Evolutionary conservation across 2,888 invertebrate species (phyloP).

Genomic region (Dilophus febrilis): DNA sequence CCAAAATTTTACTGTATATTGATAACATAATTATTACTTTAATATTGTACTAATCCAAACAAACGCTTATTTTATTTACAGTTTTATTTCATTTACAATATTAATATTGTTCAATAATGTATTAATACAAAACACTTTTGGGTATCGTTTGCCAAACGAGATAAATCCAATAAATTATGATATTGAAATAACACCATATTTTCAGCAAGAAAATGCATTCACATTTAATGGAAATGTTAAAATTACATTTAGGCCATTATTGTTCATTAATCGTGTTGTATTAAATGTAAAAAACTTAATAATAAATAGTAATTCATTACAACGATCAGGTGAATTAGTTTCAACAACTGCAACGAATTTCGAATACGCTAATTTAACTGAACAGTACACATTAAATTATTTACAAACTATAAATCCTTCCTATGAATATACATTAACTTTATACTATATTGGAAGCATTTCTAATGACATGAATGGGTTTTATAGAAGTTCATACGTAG

Average conservation of each 20-base stretch:
- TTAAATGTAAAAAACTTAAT: constrained; percentile 30
- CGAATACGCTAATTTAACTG: constrained; percentile 18
- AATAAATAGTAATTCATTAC: neutral
- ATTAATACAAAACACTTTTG: too few relatives aligned
- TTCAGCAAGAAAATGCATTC: constrained; percentile 21
- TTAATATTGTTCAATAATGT: too few relatives aligned
- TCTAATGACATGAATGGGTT: constrained; percentile 35
- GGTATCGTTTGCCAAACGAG: constrained; percentile 15
- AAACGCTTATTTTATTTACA: too few relatives aligned
- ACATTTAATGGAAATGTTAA: constrained; percentile 23
- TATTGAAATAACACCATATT: constrained; percentile 34
- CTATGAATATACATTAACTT: constrained; percentile 29
- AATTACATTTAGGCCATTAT: constrained; percentile 30
- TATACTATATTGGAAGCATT: constrained; percentile 34
- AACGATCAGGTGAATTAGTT: neutral
- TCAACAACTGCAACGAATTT: neutral
- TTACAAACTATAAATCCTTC: constrained; percentile 18
- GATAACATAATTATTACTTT: too few relatives aligned
- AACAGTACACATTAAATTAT: constrained; percentile 30
- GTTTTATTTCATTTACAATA: too few relatives aligned
- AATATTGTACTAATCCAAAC: too few relatives aligned
- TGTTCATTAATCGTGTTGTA: constrained; percentile 26
- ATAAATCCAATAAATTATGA: constrained; percentile 37
- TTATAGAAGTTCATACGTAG: constrained; percentile 27
- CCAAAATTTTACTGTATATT: too few relatives aligned